Evolutionary conservation across 2,888 invertebrate species (phyloP), one percentile per base, ranked within the genome.

Genomic region (Ametastegia equiseti): DNA sequence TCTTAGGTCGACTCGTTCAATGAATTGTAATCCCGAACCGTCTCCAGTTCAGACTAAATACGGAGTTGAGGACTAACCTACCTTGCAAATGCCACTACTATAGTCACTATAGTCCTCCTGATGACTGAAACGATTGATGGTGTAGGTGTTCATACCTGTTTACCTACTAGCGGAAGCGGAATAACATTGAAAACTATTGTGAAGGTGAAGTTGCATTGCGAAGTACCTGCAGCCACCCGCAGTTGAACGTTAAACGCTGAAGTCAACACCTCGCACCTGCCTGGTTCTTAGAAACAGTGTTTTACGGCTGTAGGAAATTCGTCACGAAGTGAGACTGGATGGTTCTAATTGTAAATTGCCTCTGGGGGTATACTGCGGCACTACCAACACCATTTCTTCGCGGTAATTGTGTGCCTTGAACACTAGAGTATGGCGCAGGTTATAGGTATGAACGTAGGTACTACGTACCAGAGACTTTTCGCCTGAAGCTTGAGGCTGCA

Each of bases 51-150:
- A n/a, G n/a, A n/a, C 78, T 15, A 3, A 3, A 1, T 23, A 78
- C 42, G 42, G 33, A 57, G 47, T 30, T 23, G 54, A 57, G 19
- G n/a, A 75, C 60, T 42, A 78, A 60, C 78, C 63, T 60, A 78
- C 78, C 60, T 78, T 78, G 78, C 78, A 78, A n/a, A 60, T 78
- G 63, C 78, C 63, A 63, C 78, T 60, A 47, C 19, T 67, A 67
- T 36, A 67, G 6, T 2, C 15, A 47, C 47, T 23, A n/a, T n/a
- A 47, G 71, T 23, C 33, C 30, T 33, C 42, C 27, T 54, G 78
- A n/a, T 60, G 60, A 47, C 60, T 54, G 50, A 19, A 27, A 23
- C 42, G 63, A 30, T 63, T 42, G 60, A 30, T 19, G 60, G n/a
- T 42, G 60, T 60, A 39, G 13, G 27, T n/a, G 19, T 54, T 13